Conservation (phyloP, 2,113 vertebrate genomes). For the Stigmatopora nigra region DNA sequence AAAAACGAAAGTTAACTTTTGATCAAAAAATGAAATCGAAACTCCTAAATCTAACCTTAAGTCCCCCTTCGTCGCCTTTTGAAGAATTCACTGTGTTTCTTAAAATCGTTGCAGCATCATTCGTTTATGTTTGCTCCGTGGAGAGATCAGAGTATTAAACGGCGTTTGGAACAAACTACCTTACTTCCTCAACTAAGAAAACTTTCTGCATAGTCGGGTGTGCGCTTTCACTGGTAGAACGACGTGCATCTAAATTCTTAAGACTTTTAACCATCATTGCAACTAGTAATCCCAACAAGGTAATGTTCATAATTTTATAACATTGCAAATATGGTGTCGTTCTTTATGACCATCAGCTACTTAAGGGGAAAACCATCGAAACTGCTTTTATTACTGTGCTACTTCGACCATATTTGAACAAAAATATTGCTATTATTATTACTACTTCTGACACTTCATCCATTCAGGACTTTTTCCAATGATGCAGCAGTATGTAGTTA, state of each 20-base stretch:
- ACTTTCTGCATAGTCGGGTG: not conserved
- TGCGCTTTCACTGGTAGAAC: not conserved
- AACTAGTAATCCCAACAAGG: constrained; percentile 12
- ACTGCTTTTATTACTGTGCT: not conserved
- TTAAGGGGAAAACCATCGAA: not conserved
- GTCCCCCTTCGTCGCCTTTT: not conserved
- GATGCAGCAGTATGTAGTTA: too few relatives aligned
- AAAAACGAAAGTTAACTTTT: constrained; percentile 19
- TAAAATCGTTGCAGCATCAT: not conserved
- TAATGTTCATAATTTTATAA: constrained; percentile 20
- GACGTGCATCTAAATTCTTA: not conserved
- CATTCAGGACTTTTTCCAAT: too few relatives aligned
- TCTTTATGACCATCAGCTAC: not conserved
- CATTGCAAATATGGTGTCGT: not conserved
- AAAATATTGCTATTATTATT: too few relatives aligned
- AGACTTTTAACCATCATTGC: not conserved
- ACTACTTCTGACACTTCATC: too few relatives aligned
- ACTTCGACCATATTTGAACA: not conserved
- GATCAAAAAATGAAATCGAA: constrained; percentile 63
- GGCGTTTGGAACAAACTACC: not conserved
- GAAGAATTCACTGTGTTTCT: not conserved
- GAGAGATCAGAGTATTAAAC: not conserved
- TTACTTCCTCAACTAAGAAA: not conserved
- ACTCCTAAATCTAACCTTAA: constrained; percentile 12
- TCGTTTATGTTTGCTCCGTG: not conserved